Evolutionary conservation across 2,888 invertebrate genomes (phyloP), one percentile per base, ranked within the genome.

Genomic region (Drosophila ezoana): DNA sequence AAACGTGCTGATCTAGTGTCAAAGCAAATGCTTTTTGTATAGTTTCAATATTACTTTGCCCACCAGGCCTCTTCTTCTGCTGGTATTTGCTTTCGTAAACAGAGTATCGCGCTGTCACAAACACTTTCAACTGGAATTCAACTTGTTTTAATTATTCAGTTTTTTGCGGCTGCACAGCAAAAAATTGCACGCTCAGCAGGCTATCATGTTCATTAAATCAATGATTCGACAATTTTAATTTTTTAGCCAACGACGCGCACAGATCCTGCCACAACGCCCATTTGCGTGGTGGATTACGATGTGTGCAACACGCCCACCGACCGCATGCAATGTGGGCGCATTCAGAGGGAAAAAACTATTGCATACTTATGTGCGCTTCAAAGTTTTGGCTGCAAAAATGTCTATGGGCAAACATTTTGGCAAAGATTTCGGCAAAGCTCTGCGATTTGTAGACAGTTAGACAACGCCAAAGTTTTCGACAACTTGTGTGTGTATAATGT

Each of bases 391-490:
- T 65, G 51, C 65, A 68, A 62, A 76, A 83, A 83, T 88, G 81
- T 87, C 81, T 83, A 81, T 81, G 87, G 70, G 82, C 79, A 76
- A 84, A 84, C 81, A 84, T 89, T 88, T 86, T 81, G 89, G 87
- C 64, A 89, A 84, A 89, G 89, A 89, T 89, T 84, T 84, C 87
- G 53, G 81, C 56, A 72, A 78, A 88, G 89, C 87, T 70, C 81
- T 80, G 79, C 81, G 89, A 84, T 84, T 89, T 89, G 89, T 81
- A 78, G 85, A 87, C 89, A 89, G 79, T 84, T 86, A 83, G 88
- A 86, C 88, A 88, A 71, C 72, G 57, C 69, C 35, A 83, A 83
- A 88, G 59, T 83, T 84, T 87, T 43, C 61, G 56, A 48, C 53
- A 52, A 61, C 41, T 38, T 62, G 23, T 38, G n/a, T 23, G 44